Conservation (phyloP, 2,797 vertebrate species). For the Jordanella pulchra region DNA sequence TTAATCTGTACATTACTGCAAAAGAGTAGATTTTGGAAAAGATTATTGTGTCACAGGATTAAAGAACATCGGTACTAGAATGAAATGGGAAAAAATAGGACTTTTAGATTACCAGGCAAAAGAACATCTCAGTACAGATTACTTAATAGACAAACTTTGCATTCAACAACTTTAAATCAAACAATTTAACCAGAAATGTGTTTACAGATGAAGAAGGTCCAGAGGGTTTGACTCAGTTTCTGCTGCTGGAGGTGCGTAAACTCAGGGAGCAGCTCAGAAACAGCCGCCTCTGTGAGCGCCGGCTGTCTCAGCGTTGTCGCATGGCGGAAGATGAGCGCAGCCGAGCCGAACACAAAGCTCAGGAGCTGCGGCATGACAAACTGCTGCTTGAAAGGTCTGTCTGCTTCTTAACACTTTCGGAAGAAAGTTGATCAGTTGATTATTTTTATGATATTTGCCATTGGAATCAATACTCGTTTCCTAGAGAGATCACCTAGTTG, state of each 20-base stretch:
- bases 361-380: constrained; percentile 83
- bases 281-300: constrained; percentile 86
- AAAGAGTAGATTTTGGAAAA: neutral
- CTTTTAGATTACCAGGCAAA: neutral
- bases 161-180: neutral
- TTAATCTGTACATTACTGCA: neutral
- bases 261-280: constrained; percentile 85
- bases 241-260: constrained; percentile 91
- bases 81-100: neutral
- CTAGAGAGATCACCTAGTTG: neutral
- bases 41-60: neutral
- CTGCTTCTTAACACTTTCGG: neutral
- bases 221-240: constrained; percentile 93
- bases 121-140: neutral
- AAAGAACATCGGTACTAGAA: neutral
- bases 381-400: constrained; percentile 84
- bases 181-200: neutral
- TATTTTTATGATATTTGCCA: neutral
- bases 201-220: constrained; percentile 92
- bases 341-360: constrained; percentile 81
- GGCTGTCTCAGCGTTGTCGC: constrained; percentile 87
- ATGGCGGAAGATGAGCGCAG: constrained; percentile 86
- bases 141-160: neutral
- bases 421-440: neutral
- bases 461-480: neutral